A percentile compares a stretch with the other conserved stretches of the same genome.
Conservation (phyloP, 2,797 vertebrate genomes). For the Lithobates pipiens region DNA sequence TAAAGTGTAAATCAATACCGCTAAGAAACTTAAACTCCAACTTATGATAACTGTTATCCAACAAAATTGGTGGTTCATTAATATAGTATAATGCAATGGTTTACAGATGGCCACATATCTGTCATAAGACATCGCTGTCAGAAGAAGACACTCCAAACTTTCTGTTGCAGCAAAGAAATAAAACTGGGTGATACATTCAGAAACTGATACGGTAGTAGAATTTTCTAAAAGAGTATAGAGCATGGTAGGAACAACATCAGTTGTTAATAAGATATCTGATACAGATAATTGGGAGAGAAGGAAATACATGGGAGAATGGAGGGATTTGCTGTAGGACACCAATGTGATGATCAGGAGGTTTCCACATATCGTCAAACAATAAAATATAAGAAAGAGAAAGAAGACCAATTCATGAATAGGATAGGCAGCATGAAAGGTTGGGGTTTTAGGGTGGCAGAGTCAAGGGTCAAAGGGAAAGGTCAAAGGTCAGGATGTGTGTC, state of each 20-base stretch:
- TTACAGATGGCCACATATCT: conserved; percentile 69
- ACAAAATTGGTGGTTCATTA: conserved; percentile 65
- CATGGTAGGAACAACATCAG: conserved; percentile 66
- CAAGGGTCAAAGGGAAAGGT: too few species aligned
- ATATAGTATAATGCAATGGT: conserved; percentile 68
- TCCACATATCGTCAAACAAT: conserved; percentile 15
- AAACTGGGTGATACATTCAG: conserved; percentile 67
- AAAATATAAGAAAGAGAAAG: conserved; percentile 62
- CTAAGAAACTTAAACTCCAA: conserved; percentile 68
- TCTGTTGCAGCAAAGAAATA: conserved; percentile 70
- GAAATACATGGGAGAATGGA: conserved; percentile 70
- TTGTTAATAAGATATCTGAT: conserved; percentile 70
- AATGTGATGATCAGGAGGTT: conserved; percentile 67
- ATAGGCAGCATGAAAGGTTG: too few species aligned
- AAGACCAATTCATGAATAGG: conserved; percentile 49
- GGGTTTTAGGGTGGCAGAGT: too few species aligned
- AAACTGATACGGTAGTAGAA: conserved; percentile 66
- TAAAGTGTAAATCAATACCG: background rate
- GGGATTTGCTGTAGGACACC: conserved; percentile 43
- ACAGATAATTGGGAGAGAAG: conserved; percentile 70
- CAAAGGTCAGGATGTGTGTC: too few species aligned
- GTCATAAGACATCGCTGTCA: conserved; percentile 73
- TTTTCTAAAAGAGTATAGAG: conserved; percentile 65
- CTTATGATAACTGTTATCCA: conserved; percentile 60
- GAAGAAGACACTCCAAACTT: conserved; percentile 70